Evolutionary conservation across 2,797 vertebrate species (phyloP), one percentile per base, ranked within the genome.

Genomic region (Leptoclinus maculatus): DNA sequence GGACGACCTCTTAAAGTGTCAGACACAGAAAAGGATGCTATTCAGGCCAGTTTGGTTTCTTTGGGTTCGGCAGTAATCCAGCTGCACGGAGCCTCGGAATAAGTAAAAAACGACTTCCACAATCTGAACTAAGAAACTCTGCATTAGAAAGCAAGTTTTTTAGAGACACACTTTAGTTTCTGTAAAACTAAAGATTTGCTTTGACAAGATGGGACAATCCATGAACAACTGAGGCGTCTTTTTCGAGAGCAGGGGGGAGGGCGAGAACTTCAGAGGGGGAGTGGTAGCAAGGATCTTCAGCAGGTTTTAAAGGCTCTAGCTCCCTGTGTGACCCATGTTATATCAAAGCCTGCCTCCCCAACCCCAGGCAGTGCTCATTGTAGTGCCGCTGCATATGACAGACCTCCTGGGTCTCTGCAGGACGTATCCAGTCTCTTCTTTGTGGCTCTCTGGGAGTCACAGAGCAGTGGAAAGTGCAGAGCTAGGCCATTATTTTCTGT

Each of bases 391-490:
- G 94, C 93, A 95, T 95, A 94, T 93, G 71, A 93, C 88, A 95
- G 94, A 91, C 94, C 93, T 94, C 93, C 92, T 93, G 94, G 87
- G 94, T 94, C 92, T 95, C 88, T 82, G 88, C 92, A 93, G 95
- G 94, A 94, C 91, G 89, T 93, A 91, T 74, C 86, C 82, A 85
- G 87, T 84, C 91, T 78, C 90, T 88, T 93, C 92, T 94, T 94
- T 94, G 92, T 93, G 88, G 83, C 85, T 85, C 76, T 79, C 80
- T 84, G 63, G 78, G 80, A 83, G 71, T 89, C 82, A 78, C 32
- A 63, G 68, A 57, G 67, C 77, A 81, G 85, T 71, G 82, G 77
- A 91, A 92, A 92, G 89, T 87, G 90, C 91, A 89, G 83, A 84
- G 76, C 65, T 64, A 82, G 87, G 87, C 84, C 71, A 79, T 90